Base-by-base conservation (phyloP, 1,140 invertebrate species). In the Conus betulinus region DNA sequence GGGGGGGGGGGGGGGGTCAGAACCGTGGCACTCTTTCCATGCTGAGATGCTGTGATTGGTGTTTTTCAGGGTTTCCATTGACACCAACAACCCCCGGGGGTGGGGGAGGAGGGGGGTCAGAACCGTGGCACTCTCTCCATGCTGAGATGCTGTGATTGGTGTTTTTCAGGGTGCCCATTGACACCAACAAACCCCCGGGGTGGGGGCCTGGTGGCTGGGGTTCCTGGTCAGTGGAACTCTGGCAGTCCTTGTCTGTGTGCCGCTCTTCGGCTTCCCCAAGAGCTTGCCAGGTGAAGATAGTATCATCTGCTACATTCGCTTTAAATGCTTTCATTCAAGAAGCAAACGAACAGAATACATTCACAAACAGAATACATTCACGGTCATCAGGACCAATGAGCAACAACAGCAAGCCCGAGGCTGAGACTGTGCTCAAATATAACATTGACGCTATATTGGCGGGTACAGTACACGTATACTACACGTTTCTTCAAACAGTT, bases 131-230 rank as follows among this genome's bases (percentile, higher is more conserved):
- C 39, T 39, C 39, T 39, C 3, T 39, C 39, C 39, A 39, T 39
- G 39, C 39, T 39, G 39, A 39, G 39, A 39, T 39, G 39, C 39
- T 39, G 39, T 39, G 39, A 39, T 39, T 39, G 0, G 0, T 78
- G 76, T 78, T 87, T 84, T 90, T 63, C 89, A 93, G 93, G 79
- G 17, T 92, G 20, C 88, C 84, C 67, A 74, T 95, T 39, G 91
- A 90, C 27, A 85, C 90, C 1, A 91, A 93, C 25, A 95, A 95
- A 90, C 95, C 95, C 0, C 90, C 94, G n/a, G 94, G 95, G 93
- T 95, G 5, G 95, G n/a, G n/a, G n/a, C 94, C 0, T 96, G 95
- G 95, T 96, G 97, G 97, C 51, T 98, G 96, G 97, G 96, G 23
- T 95, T 95, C 87, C 88, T 97, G 55, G 96, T 97, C 15, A 95